phyloP scores from a whole-genome alignment of 2,113 vertebrate species.

The Eubucco bourcierii region DNA sequence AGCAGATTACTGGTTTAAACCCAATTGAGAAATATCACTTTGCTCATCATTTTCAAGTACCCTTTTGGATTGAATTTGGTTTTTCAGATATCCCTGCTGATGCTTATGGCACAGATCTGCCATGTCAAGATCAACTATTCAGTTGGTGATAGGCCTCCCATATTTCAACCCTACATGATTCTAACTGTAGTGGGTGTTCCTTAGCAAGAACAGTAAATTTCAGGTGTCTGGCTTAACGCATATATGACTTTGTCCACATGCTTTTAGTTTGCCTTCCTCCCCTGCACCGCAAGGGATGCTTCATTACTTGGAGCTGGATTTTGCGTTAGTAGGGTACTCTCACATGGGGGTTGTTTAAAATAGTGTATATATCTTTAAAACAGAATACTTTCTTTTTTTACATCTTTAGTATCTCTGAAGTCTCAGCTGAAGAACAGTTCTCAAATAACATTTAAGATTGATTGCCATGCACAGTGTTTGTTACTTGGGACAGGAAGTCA shows the following conservation, averaged over 20 bases:
- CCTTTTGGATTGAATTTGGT: not conserved
- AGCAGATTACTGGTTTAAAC: not conserved
- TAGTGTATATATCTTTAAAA: not conserved
- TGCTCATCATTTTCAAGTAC: not conserved
- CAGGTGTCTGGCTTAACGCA: too few species aligned
- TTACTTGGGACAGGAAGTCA: not conserved
- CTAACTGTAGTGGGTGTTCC: not conserved
- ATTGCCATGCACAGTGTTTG: not conserved
- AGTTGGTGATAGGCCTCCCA: fast-evolving
- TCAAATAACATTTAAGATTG: not conserved
- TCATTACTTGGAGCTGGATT: not conserved
- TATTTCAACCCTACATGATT: not conserved
- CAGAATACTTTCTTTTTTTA: not conserved
- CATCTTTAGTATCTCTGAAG: not conserved
- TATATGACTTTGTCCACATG: not conserved
- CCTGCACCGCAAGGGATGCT: not conserved
- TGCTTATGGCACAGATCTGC: not conserved
- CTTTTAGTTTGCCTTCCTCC: not conserved
- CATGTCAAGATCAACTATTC: not conserved
- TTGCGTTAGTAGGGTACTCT: not conserved
- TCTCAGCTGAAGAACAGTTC: not conserved
- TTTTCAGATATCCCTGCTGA: not conserved
- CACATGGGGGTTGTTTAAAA: not conserved
- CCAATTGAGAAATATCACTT: not conserved
- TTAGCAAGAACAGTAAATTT: not conserved